These are phyloP conservation scores for Meda fulgida DNA, from an alignment of 2,797 vertebrate genomes.

Conservation along the genomic window DNA sequence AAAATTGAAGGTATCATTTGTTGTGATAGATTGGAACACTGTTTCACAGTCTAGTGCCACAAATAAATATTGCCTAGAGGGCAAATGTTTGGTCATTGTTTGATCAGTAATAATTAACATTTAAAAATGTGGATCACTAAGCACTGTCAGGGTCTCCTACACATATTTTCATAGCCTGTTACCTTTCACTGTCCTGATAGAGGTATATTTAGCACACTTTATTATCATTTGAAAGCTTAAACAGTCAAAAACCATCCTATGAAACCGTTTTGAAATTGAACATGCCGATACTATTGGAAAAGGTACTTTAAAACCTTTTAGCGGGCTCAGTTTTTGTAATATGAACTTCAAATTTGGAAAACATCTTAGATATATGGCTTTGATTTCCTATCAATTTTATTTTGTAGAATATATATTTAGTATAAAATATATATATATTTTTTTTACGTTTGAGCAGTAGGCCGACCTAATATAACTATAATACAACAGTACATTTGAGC, in stretches of 20 bases:
- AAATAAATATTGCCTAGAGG: neutral
- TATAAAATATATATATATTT: no score
- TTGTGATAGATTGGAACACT: neutral
- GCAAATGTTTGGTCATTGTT: neutral
- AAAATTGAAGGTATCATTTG: conserved; percentile 85
- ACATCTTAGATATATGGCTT: neutral
- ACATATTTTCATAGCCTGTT: neutral
- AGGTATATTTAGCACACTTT: neutral
- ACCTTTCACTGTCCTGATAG: neutral
- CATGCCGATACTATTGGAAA: neutral
- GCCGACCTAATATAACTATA: no score
- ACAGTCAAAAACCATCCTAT: neutral
- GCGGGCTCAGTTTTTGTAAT: neutral
- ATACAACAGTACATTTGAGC: no score
- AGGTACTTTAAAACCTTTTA: neutral
- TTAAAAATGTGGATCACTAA: neutral
- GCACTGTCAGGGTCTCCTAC: neutral
- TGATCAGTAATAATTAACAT: neutral
- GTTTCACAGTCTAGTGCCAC: neutral
- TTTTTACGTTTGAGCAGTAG: no score
- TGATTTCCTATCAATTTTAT: neutral
- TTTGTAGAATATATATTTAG: no score
- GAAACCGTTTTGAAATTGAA: no score
- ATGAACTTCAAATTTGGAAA: neutral
- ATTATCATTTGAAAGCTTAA: neutral